Conservation (phyloP, 92 coral and sea anemone species). For the Siderastrea radians region DNA sequence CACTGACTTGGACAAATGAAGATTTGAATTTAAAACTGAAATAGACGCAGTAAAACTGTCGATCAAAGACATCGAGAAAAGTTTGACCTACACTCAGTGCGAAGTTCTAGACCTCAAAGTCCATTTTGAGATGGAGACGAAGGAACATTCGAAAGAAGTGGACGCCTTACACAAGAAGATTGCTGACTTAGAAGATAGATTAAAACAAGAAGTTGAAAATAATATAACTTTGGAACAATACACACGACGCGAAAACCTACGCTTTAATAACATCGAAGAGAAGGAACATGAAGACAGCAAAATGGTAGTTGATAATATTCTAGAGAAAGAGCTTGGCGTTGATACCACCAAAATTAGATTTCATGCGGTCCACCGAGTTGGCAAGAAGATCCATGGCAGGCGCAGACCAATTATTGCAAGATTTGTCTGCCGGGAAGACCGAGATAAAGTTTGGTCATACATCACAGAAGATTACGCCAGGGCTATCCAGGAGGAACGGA, state of each 20-base stretch:
- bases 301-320: constrained; percentile 3
- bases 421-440: constrained; percentile 48
- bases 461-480: constrained; percentile 42
- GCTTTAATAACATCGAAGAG: constrained; percentile 27
- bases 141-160: constrained; percentile 9
- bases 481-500: constrained; percentile 43
- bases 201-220: constrained; percentile 40
- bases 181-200: background rate
- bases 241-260: constrained; percentile 13
- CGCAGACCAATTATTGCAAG: constrained; percentile 47
- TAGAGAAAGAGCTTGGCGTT: constrained; percentile 27
- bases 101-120: constrained; percentile 24
- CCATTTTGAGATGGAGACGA: background rate
- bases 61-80: constrained; percentile 23
- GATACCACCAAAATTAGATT: constrained; percentile 15
- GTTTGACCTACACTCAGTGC: constrained; percentile 9
- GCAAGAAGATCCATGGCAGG: constrained; percentile 25
- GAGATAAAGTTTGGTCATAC: constrained; percentile 41
- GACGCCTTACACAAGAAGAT: constrained; percentile 7
- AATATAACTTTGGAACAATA: constrained; percentile 25
- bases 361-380: constrained; percentile 43
- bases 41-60: background rate
- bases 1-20: constrained; percentile 19
- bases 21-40: constrained; percentile 36
- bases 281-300: constrained; percentile 17